Percentiles rank a stretch among this genome's conserved stretches.
phyloP scores from a whole-genome alignment of 2,888 invertebrate genomes.

The Dicranocentrus wangi region DNA sequence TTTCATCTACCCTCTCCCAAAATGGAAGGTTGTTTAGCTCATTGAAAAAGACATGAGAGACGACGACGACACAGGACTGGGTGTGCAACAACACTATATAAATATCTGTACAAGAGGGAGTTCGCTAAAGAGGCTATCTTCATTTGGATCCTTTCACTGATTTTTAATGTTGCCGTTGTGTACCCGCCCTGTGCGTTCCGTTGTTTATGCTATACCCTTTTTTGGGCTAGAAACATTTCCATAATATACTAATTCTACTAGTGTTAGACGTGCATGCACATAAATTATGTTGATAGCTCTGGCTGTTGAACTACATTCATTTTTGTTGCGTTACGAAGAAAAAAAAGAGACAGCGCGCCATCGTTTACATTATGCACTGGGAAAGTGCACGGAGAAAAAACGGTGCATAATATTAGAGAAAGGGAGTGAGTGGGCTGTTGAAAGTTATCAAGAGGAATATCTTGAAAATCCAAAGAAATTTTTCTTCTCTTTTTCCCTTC shows the following conservation, averaged over 20 bases:
- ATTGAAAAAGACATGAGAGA: conserved; percentile 51
- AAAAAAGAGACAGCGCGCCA: conserved; percentile 17
- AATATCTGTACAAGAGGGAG: background rate
- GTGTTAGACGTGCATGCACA: too few species aligned
- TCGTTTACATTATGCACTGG: conserved; percentile 4
- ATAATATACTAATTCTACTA: background rate
- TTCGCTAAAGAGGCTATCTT: conserved; percentile 3
- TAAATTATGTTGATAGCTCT: conserved; percentile 62
- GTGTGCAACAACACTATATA: background rate
- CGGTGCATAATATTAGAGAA: conserved; percentile 19
- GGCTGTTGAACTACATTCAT: conserved; percentile 10
- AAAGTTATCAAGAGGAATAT: conserved; percentile 27
- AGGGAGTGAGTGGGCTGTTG: background rate
- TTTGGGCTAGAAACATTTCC: background rate
- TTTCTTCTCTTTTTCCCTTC: conserved; percentile 8
- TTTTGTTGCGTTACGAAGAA: background rate
- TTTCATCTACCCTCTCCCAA: too few species aligned
- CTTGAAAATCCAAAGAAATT: conserved; percentile 35
- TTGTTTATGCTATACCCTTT: background rate
- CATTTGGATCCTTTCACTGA: conserved; percentile 38
- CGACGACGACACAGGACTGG: background rate
- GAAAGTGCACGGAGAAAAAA: conserved; percentile 36
- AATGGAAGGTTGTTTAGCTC: too few species aligned
- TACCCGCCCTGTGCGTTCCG: conserved; percentile 15
- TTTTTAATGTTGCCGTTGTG: conserved; percentile 31